These are phyloP conservation scores for Coilia nasus DNA, from an alignment of 2,797 vertebrate genomes.

Conservation along the genomic window DNA sequence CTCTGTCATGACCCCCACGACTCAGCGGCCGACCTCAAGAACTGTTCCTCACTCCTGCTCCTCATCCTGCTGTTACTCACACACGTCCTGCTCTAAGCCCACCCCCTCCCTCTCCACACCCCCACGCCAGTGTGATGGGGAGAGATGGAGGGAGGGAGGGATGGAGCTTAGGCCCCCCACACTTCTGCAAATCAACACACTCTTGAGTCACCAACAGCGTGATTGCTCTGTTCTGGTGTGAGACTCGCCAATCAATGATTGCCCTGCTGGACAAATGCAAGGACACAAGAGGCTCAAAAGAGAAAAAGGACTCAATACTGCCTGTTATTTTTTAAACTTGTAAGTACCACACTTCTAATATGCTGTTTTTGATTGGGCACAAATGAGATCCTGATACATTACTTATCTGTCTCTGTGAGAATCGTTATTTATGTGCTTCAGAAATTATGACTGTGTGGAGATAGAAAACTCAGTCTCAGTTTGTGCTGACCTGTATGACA, in stretches of 20 bases:
- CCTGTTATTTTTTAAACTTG: not conserved
- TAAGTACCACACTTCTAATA: not conserved
- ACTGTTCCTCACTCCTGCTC: conserved; percentile 43
- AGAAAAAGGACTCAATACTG: not conserved
- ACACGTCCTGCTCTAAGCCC: conserved; percentile 52
- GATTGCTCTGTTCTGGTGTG: not conserved
- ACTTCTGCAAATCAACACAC: not conserved
- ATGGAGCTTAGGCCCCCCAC: not conserved
- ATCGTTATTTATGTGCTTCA: not conserved
- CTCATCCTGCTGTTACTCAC: conserved; percentile 52
- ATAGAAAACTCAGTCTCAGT: too few relatives aligned
- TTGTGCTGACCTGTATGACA: too few relatives aligned
- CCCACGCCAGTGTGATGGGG: too few relatives aligned
- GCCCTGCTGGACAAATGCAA: not conserved
- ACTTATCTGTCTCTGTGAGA: not conserved
- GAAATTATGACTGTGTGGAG: not conserved
- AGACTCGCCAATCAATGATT: not conserved
- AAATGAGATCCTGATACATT: not conserved
- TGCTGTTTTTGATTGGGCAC: not conserved
- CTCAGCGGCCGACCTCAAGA: conserved; percentile 52
- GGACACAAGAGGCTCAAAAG: not conserved
- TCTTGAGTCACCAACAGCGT: not conserved
- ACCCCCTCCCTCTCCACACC: too few relatives aligned
- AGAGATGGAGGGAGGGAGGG: not conserved
- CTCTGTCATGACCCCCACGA: conserved; percentile 70